Evolutionary conservation across 2,797 vertebrate genomes (phyloP).

Genomic region (Melanotaenia maccullochi): DNA sequence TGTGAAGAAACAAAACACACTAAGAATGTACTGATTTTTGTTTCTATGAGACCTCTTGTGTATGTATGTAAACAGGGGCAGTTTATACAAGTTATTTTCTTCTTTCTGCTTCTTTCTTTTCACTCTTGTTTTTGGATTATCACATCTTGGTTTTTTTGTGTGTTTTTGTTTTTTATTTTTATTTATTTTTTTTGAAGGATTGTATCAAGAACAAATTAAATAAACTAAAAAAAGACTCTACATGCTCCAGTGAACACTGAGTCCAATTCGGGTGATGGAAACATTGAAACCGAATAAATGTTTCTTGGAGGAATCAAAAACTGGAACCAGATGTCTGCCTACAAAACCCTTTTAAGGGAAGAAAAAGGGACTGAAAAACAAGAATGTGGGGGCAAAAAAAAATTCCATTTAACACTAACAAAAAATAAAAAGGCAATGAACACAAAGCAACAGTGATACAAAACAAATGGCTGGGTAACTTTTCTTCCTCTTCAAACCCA

Average conservation of each 20-base stretch:
- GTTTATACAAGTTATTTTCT: too few species aligned
- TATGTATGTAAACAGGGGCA: too few species aligned
- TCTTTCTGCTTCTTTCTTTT: too few species aligned
- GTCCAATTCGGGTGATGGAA: slow-evolving; percentile 1
- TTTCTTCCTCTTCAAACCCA: slow-evolving; percentile 16
- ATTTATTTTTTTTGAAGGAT: too few species aligned
- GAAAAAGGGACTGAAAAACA: not conserved
- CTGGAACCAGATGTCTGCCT: slow-evolving; percentile 28
- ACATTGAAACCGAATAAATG: not conserved
- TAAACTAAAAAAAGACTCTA: not conserved
- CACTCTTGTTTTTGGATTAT: too few species aligned
- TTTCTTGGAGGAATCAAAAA: not conserved
- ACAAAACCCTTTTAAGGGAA: not conserved
- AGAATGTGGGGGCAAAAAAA: not conserved
- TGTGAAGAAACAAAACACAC: not conserved
- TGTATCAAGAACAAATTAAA: too few species aligned
- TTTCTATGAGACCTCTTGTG: not conserved
- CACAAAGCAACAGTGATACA: slow-evolving; percentile 10
- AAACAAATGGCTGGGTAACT: slow-evolving; percentile 17
- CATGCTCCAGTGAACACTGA: not conserved
- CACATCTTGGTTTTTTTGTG: too few species aligned
- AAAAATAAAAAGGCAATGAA: not conserved
- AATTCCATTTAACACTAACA: not conserved
- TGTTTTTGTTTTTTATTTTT: too few species aligned
- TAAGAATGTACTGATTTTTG: not conserved